Percentiles rank a stretch among this genome's conserved stretches.
phyloP scores from a whole-genome alignment of 2,797 vertebrate genomes.

The Caiman crocodilus region DNA sequence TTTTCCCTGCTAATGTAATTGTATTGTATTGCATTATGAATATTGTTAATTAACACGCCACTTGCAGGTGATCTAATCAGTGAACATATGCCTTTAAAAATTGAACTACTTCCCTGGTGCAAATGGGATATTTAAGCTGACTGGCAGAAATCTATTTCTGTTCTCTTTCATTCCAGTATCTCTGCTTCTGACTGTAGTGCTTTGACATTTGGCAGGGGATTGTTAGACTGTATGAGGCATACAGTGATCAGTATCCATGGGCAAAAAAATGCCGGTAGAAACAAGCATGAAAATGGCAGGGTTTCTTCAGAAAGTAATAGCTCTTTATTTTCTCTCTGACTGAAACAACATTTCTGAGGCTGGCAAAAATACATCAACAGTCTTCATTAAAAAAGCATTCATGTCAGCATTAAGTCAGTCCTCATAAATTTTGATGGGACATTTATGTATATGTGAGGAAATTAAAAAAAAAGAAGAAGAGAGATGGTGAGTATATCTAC shows the following conservation, averaged over 20 bases:
- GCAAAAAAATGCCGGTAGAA: constrained; percentile 42
- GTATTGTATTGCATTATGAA: constrained; percentile 34
- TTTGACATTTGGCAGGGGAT: constrained; percentile 47
- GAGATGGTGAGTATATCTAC: constrained; percentile 20
- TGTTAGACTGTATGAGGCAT: constrained; percentile 14
- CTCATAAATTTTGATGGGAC: constrained; percentile 49
- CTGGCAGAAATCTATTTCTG: constrained; percentile 59
- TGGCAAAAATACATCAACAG: constrained; percentile 18
- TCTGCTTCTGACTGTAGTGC: constrained; percentile 43
- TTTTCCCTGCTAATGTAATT: constrained; percentile 45
- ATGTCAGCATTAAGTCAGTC: constrained; percentile 61
- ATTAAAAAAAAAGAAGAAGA: constrained; percentile 59
- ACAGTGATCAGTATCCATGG: neutral
- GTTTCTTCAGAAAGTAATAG: constrained; percentile 38
- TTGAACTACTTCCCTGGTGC: neutral
- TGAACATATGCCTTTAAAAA: neutral
- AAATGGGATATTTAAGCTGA: constrained; percentile 52
- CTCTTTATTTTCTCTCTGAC: constrained; percentile 36
- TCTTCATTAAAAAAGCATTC: constrained; percentile 65
- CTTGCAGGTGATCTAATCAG: constrained; percentile 60
- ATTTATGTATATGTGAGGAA: constrained; percentile 52
- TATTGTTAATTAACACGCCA: constrained; percentile 57
- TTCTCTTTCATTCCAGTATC: constrained; percentile 26
- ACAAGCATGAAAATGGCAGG: constrained; percentile 36
- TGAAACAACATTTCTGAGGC: constrained; percentile 8